Percentiles rank a stretch among this genome's conserved stretches.
These are phyloP conservation scores for Latrodectus hesperus DNA, from an alignment of 2,888 invertebrate species.

Conservation along the genomic window DNA sequence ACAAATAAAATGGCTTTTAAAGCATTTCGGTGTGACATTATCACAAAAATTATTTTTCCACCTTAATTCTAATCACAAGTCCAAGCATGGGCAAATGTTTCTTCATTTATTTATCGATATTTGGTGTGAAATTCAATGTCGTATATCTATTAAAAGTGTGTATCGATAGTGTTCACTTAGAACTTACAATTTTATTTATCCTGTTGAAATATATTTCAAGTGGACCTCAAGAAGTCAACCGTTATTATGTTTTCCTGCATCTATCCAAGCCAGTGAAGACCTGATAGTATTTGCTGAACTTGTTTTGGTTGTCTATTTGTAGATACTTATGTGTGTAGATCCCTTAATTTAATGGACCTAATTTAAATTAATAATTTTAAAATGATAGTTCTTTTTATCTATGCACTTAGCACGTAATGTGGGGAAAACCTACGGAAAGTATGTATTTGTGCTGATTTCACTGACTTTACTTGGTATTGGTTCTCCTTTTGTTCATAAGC, in stretches of 20 bases:
- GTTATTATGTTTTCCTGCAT: too few species aligned
- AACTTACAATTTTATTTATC: too few species aligned
- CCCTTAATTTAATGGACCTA: neutral
- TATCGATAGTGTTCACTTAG: too few species aligned
- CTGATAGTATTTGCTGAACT: too few species aligned
- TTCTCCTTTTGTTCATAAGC: conserved; percentile 52
- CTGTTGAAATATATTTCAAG: too few species aligned
- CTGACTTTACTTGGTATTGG: conserved; percentile 46
- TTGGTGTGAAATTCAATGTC: conserved; percentile 53
- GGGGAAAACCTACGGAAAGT: conserved; percentile 50
- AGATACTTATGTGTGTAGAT: neutral
- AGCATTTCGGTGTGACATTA: conserved; percentile 29
- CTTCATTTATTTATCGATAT: conserved; percentile 24
- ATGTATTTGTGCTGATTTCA: conserved; percentile 48
- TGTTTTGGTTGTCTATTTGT: too few species aligned
- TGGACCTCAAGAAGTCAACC: too few species aligned
- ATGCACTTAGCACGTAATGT: conserved; percentile 61
- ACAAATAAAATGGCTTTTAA: conserved; percentile 23
- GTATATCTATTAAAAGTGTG: conserved; percentile 42
- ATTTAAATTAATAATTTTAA: neutral
- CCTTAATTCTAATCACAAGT: conserved; percentile 21
- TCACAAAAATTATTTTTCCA: neutral
- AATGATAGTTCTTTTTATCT: conserved; percentile 28
- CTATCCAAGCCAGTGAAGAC: too few species aligned
- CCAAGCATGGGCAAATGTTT: conserved; percentile 31